Base-by-base conservation (phyloP, 2,797 vertebrate genomes). In the Liasis olivaceus region DNA sequence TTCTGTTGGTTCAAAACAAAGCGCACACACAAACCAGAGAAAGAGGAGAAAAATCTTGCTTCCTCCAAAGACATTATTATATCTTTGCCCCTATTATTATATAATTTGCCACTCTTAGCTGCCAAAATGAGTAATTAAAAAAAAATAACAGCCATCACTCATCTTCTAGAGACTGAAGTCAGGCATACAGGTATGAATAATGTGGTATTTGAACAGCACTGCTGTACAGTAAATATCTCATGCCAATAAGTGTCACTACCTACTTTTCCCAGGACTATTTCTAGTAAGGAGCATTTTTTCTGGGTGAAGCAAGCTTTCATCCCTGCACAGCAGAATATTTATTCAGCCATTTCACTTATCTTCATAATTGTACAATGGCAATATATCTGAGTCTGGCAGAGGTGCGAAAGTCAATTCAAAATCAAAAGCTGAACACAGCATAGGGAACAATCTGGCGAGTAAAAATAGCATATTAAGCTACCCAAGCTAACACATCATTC, bases 371-470 rank as follows among this genome's bases (percentile, higher is more conserved):
- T 62, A 89, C 28, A 69, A 63, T 72, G 88, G 91, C 54, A 77
- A 72, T 93, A 56, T 47, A 90, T 63, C 22, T 87, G 28, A 90
- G 62, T 24, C 90, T 66, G 8, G 59, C 13, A 17, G 0, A 2
- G 36, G 64, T 4, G 1, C 89, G 88, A 93, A 93, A 69, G 36
- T 94, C 90, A 87, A 15, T 86, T 92, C 51, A 69, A 14, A 72
- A 92, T n/a, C 85, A 42, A 4, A 90, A 91, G 42, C 42, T 58
- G 51, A 91, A 62, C 31, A 87, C 60, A 20, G 28, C 26, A 15
- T 90, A 64, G 2, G 13, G 12, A 3, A 92, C 17, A 54, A 89
- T 0, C 2, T 15, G 22, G 22, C 81, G 64, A 22, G 11, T 62
- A 59, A 85, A 89, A 95, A 91, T 1, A 90, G 1, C 17, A 84